These are phyloP conservation scores for Therioaphis trifolii DNA, from an alignment of 2,888 invertebrate species.

Conservation along the genomic window DNA sequence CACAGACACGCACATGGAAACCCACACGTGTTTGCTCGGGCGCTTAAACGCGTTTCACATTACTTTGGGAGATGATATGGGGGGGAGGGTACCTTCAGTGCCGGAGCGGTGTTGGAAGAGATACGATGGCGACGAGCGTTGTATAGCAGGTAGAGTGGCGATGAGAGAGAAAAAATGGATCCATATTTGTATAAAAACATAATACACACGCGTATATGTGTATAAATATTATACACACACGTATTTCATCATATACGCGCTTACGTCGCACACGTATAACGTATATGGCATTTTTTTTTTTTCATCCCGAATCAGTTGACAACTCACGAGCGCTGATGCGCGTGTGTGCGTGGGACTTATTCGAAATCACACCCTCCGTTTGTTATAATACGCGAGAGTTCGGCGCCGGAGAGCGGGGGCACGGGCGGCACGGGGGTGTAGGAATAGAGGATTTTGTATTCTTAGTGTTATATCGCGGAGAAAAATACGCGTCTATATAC, in stretches of 20 bases:
- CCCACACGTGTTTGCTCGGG: not conserved
- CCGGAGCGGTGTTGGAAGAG: not conserved
- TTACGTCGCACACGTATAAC: too few relatives aligned
- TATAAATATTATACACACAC: not conserved
- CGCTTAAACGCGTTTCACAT: slow-evolving; percentile 20
- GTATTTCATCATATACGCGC: not conserved
- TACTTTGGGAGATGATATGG: not conserved
- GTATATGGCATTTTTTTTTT: not conserved
- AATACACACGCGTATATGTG: not conserved
- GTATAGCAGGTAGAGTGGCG: too few relatives aligned
- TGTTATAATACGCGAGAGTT: slow-evolving; percentile 7
- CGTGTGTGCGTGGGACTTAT: slow-evolving; percentile 8
- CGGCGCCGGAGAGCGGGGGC: not conserved
- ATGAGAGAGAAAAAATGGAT: not conserved
- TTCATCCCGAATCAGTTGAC: not conserved
- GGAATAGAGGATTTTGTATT: not conserved
- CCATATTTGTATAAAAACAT: not conserved
- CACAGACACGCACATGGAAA: not conserved
- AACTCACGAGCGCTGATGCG: not conserved
- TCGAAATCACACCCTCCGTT: slow-evolving; percentile 30
- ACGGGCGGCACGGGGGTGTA: not conserved
- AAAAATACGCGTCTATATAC: not conserved
- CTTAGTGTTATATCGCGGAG: not conserved
- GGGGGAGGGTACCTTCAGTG: too few relatives aligned
- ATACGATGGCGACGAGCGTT: too few relatives aligned